Evolutionary conservation across 1,140 invertebrate species (phyloP).

Genomic region (Brachionus calyciflorus): DNA sequence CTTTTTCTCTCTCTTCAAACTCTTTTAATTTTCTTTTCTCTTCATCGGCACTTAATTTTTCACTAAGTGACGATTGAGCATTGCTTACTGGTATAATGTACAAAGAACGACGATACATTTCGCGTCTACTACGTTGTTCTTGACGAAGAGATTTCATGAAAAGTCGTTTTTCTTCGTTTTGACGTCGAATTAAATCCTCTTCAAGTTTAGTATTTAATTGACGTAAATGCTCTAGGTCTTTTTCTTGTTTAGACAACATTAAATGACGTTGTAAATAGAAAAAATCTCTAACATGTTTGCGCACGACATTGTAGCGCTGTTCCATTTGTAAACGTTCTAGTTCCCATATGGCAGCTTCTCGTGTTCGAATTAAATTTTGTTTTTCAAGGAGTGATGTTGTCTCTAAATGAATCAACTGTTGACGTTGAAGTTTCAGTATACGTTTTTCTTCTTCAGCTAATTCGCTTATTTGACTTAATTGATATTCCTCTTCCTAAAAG

Average conservation of each 20-base stretch:
- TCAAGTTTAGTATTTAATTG: slow-evolving; percentile 40
- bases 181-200: slow-evolving; percentile 40
- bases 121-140: slow-evolving; percentile 42
- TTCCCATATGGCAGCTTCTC: slow-evolving; percentile 44
- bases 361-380: slow-evolving; percentile 33
- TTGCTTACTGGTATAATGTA: neutral
- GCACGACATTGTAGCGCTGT: slow-evolving; percentile 43
- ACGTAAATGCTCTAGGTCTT: slow-evolving; percentile 43
- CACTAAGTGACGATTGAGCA: neutral
- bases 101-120: slow-evolving; percentile 37
- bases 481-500: slow-evolving; percentile 41
- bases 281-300: slow-evolving; percentile 43
- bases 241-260: slow-evolving; percentile 43
- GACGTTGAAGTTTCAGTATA: slow-evolving; percentile 31
- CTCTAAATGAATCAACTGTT: slow-evolving; percentile 37
- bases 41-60: slow-evolving; percentile 24
- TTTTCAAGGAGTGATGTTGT: slow-evolving; percentile 28
- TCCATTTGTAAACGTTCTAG: slow-evolving; percentile 46
- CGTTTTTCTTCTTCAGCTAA: slow-evolving; percentile 41
- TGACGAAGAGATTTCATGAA: slow-evolving; percentile 38
- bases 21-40: slow-evolving; percentile 43
- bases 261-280: slow-evolving; percentile 43
- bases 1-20: slow-evolving; percentile 47
- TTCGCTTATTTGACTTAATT: slow-evolving; percentile 26
- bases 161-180: slow-evolving; percentile 44